These are phyloP conservation scores for Coptodon rendalli DNA, from an alignment of 2,113 vertebrate genomes.

Conservation along the genomic window DNA sequence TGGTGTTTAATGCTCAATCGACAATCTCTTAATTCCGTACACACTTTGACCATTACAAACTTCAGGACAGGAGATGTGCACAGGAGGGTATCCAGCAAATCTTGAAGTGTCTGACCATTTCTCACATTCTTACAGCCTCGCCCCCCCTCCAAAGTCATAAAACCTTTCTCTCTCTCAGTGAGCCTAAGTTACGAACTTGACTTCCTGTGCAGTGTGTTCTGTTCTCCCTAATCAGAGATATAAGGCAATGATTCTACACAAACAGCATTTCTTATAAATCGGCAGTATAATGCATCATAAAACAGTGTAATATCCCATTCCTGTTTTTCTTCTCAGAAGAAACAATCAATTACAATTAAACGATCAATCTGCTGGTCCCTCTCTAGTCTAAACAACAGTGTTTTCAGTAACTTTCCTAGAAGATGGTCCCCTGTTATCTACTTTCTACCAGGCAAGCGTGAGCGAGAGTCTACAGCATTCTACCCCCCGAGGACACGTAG, in stretches of 20 bases:
- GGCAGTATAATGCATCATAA: neutral
- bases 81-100: neutral
- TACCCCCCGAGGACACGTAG: neutral
- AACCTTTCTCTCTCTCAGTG: neutral
- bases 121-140: neutral
- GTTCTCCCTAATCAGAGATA: too few relatives aligned
- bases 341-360: neutral
- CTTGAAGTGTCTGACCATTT: neutral
- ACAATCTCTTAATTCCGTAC: neutral
- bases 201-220: too few relatives aligned
- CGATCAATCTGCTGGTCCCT: neutral
- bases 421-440: neutral
- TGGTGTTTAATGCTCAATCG: neutral
- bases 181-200: too few relatives aligned
- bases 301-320: neutral
- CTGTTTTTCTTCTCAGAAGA: neutral
- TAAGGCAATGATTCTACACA: too few relatives aligned
- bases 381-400: neutral
- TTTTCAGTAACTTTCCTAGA: neutral
- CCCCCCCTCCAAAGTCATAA: neutral
- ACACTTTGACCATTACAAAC: neutral
- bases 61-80: neutral
- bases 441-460: neutral
- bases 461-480: neutral
- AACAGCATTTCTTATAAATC: too few relatives aligned